Evolutionary conservation across 2,113 vertebrate species (phyloP).

Genomic region (Maccullochella peelii): DNA sequence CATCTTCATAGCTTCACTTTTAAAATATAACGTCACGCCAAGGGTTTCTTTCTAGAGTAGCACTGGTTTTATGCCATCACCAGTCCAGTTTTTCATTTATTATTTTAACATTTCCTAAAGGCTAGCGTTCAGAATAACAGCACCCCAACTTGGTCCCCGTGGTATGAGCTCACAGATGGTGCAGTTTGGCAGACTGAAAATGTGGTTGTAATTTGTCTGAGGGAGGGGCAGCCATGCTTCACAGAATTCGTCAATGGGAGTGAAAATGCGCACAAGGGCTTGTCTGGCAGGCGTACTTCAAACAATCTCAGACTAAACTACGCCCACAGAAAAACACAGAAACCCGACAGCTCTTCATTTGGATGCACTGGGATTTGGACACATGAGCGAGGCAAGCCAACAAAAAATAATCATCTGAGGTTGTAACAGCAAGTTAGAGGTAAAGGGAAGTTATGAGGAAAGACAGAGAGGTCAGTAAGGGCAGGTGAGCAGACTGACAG

Average conservation of each 20-base stretch:
- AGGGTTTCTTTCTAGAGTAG: slow-evolving; percentile 21
- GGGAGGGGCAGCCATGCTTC: slow-evolving; percentile 53
- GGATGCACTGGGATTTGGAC: slow-evolving; percentile 50
- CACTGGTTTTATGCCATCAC: slow-evolving; percentile 31
- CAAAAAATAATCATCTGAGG: slow-evolving; percentile 67
- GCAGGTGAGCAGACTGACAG: slow-evolving; percentile 20
- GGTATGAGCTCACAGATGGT: slow-evolving; percentile 51
- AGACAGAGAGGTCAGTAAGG: slow-evolving; percentile 52
- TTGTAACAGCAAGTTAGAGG: slow-evolving; percentile 47
- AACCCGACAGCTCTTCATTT: slow-evolving; percentile 55
- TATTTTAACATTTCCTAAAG: slow-evolving; percentile 68
- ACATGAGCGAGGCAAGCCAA: slow-evolving; percentile 35
- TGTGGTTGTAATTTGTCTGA: slow-evolving; percentile 75
- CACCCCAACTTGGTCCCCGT: slow-evolving; percentile 10
- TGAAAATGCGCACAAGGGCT: slow-evolving; percentile 50
- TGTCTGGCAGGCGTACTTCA: slow-evolving; percentile 57
- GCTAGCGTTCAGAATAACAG: slow-evolving; percentile 55
- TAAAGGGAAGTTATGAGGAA: slow-evolving; percentile 28
- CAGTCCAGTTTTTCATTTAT: slow-evolving; percentile 49
- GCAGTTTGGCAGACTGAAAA: slow-evolving; percentile 49
- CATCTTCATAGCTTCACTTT: neutral
- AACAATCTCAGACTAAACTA: slow-evolving; percentile 79
- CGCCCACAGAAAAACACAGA: slow-evolving; percentile 54
- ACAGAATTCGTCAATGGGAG: slow-evolving; percentile 64
- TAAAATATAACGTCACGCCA: slow-evolving; percentile 1